Evolutionary conservation across 2,888 invertebrate species (phyloP).

Genomic region (Thecophora atra): DNA sequence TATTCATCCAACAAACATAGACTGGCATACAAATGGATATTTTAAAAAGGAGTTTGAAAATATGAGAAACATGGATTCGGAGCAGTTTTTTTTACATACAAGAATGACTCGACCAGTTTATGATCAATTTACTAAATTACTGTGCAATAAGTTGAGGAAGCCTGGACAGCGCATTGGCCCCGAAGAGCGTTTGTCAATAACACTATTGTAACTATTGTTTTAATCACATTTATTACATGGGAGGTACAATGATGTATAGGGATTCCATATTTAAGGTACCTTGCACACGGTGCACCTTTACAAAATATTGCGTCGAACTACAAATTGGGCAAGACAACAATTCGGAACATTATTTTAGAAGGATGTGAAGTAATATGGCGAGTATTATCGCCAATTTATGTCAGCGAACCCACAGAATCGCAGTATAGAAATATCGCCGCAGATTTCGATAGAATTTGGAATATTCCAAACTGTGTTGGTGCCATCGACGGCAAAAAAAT

Average conservation of each 20-base stretch:
- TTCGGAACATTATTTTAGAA: conserved; percentile 45
- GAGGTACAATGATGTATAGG: neutral
- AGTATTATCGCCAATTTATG: conserved; percentile 47
- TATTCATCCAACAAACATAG: conserved; percentile 13
- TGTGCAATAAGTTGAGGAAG: neutral
- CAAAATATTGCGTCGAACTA: conserved; percentile 34
- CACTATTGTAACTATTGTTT: neutral
- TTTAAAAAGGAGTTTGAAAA: neutral
- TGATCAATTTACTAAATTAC: too few relatives aligned
- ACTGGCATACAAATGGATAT: conserved; percentile 11
- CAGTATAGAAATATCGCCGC: neutral
- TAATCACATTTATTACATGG: neutral
- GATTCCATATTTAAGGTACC: conserved; percentile 10
- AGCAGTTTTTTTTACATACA: conserved; percentile 16
- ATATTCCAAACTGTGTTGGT: conserved; percentile 22
- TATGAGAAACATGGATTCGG: conserved; percentile 10
- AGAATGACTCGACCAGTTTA: conserved; percentile 1
- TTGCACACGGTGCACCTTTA: conserved; percentile 40
- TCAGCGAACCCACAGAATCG: conserved; percentile 5
- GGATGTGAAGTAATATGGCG: conserved; percentile 65
- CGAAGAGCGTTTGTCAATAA: conserved; percentile 21
- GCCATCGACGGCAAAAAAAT: conserved; percentile 12
- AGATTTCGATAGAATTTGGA: neutral
- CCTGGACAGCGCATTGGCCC: conserved; percentile 12
- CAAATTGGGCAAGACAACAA: conserved; percentile 66